Conservation (phyloP, 2,113 vertebrate species). For the Cyrtonyx montezumae region DNA sequence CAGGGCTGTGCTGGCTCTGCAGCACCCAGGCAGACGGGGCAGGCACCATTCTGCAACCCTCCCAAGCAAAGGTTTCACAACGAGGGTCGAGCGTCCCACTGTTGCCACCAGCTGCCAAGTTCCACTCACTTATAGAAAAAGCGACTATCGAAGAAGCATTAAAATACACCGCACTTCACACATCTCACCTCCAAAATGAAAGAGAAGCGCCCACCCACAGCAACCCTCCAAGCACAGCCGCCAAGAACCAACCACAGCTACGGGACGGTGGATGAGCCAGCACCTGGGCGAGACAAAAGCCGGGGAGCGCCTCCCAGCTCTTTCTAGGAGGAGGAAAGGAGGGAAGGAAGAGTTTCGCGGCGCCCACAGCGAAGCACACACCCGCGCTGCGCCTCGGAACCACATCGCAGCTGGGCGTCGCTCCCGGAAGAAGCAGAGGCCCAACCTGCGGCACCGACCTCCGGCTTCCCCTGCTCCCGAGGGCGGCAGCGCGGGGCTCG, state of each 20-base stretch:
- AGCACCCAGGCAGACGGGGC: background rate
- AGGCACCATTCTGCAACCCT: background rate
- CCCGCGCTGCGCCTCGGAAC: background rate
- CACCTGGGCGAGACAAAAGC: background rate
- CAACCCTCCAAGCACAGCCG: no score
- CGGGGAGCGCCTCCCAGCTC: background rate
- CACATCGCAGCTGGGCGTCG: no score
- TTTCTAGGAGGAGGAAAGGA: background rate
- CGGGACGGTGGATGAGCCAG: background rate
- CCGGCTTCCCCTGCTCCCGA: no score
- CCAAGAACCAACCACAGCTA: no score
- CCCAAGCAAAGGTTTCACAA: background rate
- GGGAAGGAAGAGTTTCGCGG: background rate
- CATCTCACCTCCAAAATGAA: background rate
- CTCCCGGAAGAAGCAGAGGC: background rate
- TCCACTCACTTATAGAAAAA: fast-evolving
- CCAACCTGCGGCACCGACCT: background rate
- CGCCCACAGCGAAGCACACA: background rate
- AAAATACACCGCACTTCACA: background rate
- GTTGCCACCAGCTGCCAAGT: background rate
- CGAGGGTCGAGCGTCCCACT: background rate
- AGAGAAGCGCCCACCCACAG: background rate
- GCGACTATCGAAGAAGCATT: fast-evolving
- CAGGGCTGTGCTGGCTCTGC: background rate
- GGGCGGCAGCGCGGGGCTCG: no score